Evolutionary conservation across 2,888 invertebrate genomes (phyloP), one percentile per base, ranked within the genome.

Genomic region (Elegia similella): DNA sequence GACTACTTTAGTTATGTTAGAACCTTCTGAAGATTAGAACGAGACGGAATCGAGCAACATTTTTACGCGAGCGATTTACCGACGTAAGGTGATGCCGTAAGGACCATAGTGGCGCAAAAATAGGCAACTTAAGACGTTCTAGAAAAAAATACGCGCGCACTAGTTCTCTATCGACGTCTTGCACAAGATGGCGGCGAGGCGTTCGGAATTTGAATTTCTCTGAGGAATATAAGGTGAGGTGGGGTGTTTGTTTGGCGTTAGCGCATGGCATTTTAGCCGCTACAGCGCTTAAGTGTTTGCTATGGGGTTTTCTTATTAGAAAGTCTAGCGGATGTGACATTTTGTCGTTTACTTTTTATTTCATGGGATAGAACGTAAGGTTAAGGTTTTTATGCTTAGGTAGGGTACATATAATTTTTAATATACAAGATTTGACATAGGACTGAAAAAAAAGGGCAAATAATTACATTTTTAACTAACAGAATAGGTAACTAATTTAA

Each of bases 81-180:
- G 77, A 80, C 89, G 80, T 90, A 90, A 84, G 76, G 74, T 83
- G 75, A 80, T 70, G 86, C 73, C 80, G 82, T 90, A 90, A 89
- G 89, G 81, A 84, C 88, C 82, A 90, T 82, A 90, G 89, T 90
- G 77, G 87, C 87, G 79, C 83, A 90, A 90, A 90, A 90, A 90
- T 88, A 62, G 66, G 63, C 73, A 85, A 89, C 88, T 87, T 90
- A 88, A 89, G 90, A 90, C 90, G 88, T 90, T 90, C 87, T 89
- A 68, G 75, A 76, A 86, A 89, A 90, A 89, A 86, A 86, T 78
- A 74, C 75, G 78, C 81, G 81, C 77, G 76, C 75, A 76, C 84
- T 86, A 87, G 86, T 87, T 88, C 87, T 86, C 82, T 86, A 88
- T 87, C 86, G 89, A 86, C 88, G 88, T 90, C 90, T 90, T 89